Evolutionary conservation across 2,797 vertebrate species (phyloP).

Genomic region (Babyrousa celebensis): DNA sequence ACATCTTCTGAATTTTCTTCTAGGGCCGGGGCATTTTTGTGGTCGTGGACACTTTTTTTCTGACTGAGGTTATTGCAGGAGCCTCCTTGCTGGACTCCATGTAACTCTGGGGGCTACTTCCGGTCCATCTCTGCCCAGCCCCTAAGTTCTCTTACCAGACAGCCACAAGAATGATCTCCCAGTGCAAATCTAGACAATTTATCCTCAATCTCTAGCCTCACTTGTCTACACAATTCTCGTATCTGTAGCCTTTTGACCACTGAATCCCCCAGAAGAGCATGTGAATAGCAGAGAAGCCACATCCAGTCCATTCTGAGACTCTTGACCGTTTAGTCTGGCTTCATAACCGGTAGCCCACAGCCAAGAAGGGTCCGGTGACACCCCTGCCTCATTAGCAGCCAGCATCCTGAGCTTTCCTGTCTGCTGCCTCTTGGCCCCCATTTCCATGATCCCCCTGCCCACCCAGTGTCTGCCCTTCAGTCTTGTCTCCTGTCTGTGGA

Average conservation of each 20-base stretch:
- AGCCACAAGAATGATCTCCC: not conserved
- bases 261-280: not conserved
- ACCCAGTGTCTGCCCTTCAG: not conserved
- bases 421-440: not conserved
- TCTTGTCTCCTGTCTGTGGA: not conserved
- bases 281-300: not conserved
- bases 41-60: not conserved
- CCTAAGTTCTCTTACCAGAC: not conserved
- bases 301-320: not conserved
- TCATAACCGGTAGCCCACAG: not conserved
- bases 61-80: not conserved
- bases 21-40: not conserved
- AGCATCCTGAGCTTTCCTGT: fast-evolving
- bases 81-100: fast-evolving
- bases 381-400: not conserved
- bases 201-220: not conserved
- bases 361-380: not conserved
- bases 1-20: not conserved
- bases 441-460: not conserved
- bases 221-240: not conserved
- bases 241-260: too few relatives aligned
- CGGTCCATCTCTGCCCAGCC: not conserved
- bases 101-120: not conserved
- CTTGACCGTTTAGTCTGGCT: not conserved
- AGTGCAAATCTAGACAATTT: too few relatives aligned